A percentile compares a stretch with the other conserved stretches of the same genome.
phyloP scores from a whole-genome alignment of 2,113 vertebrate genomes.

The Corythaeola cristata region DNA sequence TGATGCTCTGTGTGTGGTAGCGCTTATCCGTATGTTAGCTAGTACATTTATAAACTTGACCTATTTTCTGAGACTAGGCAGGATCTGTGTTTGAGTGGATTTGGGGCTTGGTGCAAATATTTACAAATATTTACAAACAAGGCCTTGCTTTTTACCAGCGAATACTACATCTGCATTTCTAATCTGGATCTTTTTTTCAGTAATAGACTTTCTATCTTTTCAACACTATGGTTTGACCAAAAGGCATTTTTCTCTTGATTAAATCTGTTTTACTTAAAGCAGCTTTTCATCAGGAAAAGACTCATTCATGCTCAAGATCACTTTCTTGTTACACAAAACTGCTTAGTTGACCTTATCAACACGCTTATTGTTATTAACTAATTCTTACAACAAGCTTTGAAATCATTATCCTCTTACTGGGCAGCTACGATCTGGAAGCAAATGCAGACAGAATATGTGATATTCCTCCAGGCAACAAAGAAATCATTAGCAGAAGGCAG shows the following conservation, averaged over 20 bases:
- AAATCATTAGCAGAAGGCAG: not conserved
- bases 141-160: not conserved
- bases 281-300: constrained; percentile 28
- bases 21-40: not conserved
- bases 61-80: not conserved
- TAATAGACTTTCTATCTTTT: not conserved
- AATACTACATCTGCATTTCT: not conserved
- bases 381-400: not conserved
- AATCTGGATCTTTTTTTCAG: not conserved
- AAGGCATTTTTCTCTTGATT: not conserved
- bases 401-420: not conserved
- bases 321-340: not conserved
- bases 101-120: not conserved
- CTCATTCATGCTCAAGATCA: not conserved
- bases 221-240: constrained; percentile 2
- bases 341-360: constrained; percentile 14
- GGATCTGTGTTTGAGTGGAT: not conserved
- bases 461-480: not conserved
- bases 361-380: constrained; percentile 6
- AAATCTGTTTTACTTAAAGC: not conserved
- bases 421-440: not conserved
- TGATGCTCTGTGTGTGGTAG: not conserved
- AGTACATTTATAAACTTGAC: not conserved
- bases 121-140: not conserved
- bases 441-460: not conserved